Conservation (phyloP, 2,888 invertebrate species). For the Eupeodes latifasciatus region DNA sequence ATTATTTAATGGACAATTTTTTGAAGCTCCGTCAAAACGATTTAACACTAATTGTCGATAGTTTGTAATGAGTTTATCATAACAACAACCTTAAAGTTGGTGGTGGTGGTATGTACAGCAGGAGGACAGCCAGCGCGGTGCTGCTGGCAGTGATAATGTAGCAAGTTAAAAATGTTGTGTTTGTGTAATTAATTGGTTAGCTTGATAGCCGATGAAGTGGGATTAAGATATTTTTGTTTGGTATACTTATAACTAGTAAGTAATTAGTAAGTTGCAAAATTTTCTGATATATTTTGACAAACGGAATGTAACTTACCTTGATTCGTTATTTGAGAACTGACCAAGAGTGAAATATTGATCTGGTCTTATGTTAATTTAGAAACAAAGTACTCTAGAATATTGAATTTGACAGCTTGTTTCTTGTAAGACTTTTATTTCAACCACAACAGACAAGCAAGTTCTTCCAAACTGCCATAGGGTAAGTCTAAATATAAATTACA, state of each 20-base stretch:
- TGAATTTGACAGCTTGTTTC: too few species aligned
- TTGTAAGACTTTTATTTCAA: too few species aligned
- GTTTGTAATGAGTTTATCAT: conserved; percentile 22
- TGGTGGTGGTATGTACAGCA: neutral
- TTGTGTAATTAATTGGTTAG: conserved; percentile 5
- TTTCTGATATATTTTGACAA: neutral
- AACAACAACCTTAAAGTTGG: conserved; percentile 7
- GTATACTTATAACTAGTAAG: neutral
- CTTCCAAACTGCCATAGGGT: too few species aligned
- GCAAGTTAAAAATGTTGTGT: neutral
- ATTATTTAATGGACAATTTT: conserved; percentile 14
- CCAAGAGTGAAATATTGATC: neutral
- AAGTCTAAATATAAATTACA: too few species aligned
- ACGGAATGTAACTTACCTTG: conserved; percentile 2
- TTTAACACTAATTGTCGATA: neutral
- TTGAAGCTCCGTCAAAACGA: conserved; percentile 8
- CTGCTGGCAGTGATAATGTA: neutral
- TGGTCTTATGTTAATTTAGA: neutral
- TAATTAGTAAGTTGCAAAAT: conserved; percentile 5
- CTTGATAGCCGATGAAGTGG: conserved; percentile 4
- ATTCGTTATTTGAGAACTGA: neutral
- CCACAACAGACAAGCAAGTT: too few species aligned
- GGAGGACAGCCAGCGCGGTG: too few species aligned
- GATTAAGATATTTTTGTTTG: neutral
- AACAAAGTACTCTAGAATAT: too few species aligned